Conservation (phyloP, 2,797 vertebrate genomes). For the Tympanoctomys barrerae region DNA sequence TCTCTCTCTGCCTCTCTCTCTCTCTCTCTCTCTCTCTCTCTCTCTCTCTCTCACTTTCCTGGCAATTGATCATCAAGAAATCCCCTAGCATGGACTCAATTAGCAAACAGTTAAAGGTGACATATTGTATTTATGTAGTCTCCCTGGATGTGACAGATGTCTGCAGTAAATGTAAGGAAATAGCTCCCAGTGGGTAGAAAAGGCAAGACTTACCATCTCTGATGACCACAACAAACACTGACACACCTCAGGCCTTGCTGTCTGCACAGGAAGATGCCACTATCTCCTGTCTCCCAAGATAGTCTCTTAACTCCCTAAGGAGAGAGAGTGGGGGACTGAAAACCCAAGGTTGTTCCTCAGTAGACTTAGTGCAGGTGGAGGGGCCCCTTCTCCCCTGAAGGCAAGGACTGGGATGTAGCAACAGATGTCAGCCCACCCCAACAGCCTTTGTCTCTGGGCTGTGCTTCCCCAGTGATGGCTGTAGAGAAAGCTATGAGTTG, state of each 20-base stretch:
- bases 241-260: not conserved
- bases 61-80: conserved; percentile 44
- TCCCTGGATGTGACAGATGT: conserved; percentile 37
- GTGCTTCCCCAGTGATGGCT: not conserved
- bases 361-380: no score
- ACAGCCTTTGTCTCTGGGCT: not conserved
- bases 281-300: not conserved
- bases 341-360: accelerated
- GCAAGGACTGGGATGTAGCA: no score
- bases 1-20: not conserved
- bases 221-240: not conserved
- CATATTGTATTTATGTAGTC: conserved; percentile 65
- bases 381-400: not conserved
- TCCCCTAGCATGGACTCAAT: conserved; percentile 58
- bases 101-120: conserved; percentile 57
- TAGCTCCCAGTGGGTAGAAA: not conserved
- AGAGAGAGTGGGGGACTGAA: not conserved
- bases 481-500: not conserved
- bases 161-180: conserved; percentile 52
- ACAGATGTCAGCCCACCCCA: not conserved
- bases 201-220: no score
- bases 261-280: not conserved
- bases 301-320: not conserved
- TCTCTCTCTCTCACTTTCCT: not conserved
- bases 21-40: not conserved